Evolutionary conservation across 2,888 invertebrate species (phyloP).

Genomic region (Sylvicola cinctus): DNA sequence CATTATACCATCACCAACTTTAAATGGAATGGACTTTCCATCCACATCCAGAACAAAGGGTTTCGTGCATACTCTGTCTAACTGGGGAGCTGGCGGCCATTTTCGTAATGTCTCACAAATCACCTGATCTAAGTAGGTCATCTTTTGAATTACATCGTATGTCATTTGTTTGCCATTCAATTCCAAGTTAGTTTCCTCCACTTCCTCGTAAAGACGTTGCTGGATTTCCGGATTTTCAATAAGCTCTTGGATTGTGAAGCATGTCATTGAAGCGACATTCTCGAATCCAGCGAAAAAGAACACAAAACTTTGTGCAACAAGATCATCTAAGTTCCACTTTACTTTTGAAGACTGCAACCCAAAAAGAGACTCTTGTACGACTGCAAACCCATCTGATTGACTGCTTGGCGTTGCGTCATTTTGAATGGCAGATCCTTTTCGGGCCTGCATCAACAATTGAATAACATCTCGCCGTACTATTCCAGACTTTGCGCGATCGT

Average conservation of each 20-base stretch:
- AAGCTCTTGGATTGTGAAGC: no score
- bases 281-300: no score
- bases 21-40: background rate
- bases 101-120: constrained; percentile 3
- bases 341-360: constrained; percentile 10
- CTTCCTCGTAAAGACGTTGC: constrained; percentile 26
- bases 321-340: no score
- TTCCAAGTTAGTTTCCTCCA: constrained; percentile 22
- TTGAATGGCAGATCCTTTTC: constrained; percentile 7
- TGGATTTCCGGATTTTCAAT: constrained; percentile 31
- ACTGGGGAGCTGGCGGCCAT: constrained; percentile 2
- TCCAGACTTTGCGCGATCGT: background rate
- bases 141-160: constrained; percentile 29
- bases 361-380: constrained; percentile 24
- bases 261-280: no score
- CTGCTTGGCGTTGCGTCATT: background rate
- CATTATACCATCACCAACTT: background rate
- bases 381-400: constrained; percentile 17
- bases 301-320: no score
- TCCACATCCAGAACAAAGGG: background rate
- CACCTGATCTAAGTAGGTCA: constrained; percentile 39
- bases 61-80: constrained; percentile 1
- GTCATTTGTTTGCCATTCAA: constrained; percentile 22
- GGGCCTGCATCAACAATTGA: constrained; percentile 1
- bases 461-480: background rate